Percentiles rank a stretch among this genome's conserved stretches.
Conservation (phyloP, 2,888 invertebrate species). For the Pyrrhosoma nymphula region DNA sequence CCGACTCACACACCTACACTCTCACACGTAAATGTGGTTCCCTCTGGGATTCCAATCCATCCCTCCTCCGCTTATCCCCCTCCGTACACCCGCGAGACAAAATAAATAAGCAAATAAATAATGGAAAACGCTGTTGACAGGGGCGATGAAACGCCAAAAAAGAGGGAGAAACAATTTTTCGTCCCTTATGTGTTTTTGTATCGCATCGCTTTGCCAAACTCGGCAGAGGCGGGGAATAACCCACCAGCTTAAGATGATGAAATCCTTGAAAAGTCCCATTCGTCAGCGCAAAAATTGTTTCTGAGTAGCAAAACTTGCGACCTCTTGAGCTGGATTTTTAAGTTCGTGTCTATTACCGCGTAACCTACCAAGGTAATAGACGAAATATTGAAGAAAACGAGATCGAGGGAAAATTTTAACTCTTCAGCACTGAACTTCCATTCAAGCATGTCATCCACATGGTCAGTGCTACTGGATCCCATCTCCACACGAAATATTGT, state of each 20-base stretch:
- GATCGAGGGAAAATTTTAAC: too few relatives aligned
- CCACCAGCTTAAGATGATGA: neutral
- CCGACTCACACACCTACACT: neutral
- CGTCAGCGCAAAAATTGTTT: too few relatives aligned
- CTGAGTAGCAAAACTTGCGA: too few relatives aligned
- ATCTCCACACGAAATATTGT: too few relatives aligned
- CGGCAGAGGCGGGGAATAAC: neutral
- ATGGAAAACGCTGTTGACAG: neutral
- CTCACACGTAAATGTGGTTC: neutral
- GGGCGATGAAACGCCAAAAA: neutral
- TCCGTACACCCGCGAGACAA: neutral
- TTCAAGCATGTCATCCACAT: too few relatives aligned
- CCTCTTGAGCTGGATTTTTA: too few relatives aligned
- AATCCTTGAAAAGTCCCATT: too few relatives aligned
- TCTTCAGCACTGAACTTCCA: too few relatives aligned
- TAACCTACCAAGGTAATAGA: too few relatives aligned
- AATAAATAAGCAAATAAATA: conserved; percentile 28
- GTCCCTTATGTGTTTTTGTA: neutral
- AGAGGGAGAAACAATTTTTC: neutral
- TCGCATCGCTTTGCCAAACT: neutral
- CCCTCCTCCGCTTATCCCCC: neutral
- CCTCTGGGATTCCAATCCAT: neutral
- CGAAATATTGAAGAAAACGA: too few relatives aligned
- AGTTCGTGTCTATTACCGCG: too few relatives aligned
- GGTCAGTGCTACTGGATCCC: too few relatives aligned